Evolutionary conservation across 2,888 invertebrate species (phyloP).

Genomic region (Trachelus iudaicus): DNA sequence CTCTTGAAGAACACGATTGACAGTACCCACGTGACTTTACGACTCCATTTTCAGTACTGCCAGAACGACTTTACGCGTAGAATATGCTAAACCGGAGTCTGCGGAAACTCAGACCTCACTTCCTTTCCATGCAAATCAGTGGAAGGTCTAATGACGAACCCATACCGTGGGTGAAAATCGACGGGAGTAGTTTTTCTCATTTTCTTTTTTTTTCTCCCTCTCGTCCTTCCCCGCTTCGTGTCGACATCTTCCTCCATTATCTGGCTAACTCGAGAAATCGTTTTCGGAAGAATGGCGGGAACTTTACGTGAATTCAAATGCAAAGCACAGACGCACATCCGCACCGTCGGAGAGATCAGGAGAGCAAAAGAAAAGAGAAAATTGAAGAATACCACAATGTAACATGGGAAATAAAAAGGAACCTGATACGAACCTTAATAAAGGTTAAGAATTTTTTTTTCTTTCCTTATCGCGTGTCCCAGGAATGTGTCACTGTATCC

Average conservation of each 20-base stretch:
- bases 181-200: conserved; percentile 43
- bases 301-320: not conserved
- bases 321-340: not conserved
- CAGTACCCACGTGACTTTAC: conserved; percentile 40
- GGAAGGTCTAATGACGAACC: conserved; percentile 54
- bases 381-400: not conserved
- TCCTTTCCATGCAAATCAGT: conserved; percentile 54
- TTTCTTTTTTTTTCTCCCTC: conserved; percentile 2
- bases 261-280: not conserved
- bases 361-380: not conserved
- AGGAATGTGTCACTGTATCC: not conserved
- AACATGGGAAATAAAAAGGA: not conserved
- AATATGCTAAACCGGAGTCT: conserved; percentile 51
- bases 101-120: conserved; percentile 43
- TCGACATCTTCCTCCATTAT: not conserved
- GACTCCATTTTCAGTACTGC: conserved; percentile 41
- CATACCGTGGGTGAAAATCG: conserved; percentile 48
- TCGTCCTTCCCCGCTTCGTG: not conserved
- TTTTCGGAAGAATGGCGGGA: not conserved
- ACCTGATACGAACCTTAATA: not conserved
- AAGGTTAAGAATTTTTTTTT: not conserved
- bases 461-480: not conserved
- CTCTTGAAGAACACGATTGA: not conserved
- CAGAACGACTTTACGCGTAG: conserved; percentile 43
- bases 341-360: not conserved